Evolutionary conservation across 2,797 vertebrate genomes (phyloP), one percentile per base, ranked within the genome.

Genomic region (Loris lydekkerianus): DNA sequence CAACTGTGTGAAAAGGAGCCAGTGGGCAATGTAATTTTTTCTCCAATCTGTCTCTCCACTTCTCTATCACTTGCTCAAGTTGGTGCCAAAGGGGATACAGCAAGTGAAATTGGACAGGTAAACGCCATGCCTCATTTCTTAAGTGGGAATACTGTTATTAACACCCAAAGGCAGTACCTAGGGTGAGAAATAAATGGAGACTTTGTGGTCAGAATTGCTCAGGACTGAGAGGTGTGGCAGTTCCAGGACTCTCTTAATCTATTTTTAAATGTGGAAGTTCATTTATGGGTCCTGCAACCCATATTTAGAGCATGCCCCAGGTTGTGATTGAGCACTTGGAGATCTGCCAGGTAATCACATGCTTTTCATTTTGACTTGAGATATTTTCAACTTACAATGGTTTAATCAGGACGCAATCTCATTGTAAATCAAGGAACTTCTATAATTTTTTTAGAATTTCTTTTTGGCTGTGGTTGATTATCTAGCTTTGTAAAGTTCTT

Each of bases 61-160:
- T 98, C 99, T 88, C 93, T 99, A 96, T 98, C 99, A 86, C 98
- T 99, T 96, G 98, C 98, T 53, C 98, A 98, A 87, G 98, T 98
- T 92, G 99, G 98, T 27, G 95, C 98, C 0, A 98, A 98, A 95
- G 98, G 98, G 75, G 98, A 99, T 81, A 99, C 98, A 27, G 98
- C 98, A 92, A 97, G 93, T 31, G 98, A 99, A 86, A 98, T 99
- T 61, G 98, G 98, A 95, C 98, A 98, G 98, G 98, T 99, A 96
- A 96, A 97, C 6, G 75, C 29, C 31, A 23, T 14, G 15, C 53
- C n/a, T 93, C 27, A 40, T 65, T 91, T 80, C 56, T 58, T 29
- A 58, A 63, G 75, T 18, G 31, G 15, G 37, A 40, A 13, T n/a
- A 31, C 9, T 72, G 14, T 67, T 23, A 9, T 27, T 49, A 21